These are phyloP conservation scores for Enteromius unitaeniatus DNA, from an alignment of 2,797 vertebrate species.

Conservation along the genomic window DNA sequence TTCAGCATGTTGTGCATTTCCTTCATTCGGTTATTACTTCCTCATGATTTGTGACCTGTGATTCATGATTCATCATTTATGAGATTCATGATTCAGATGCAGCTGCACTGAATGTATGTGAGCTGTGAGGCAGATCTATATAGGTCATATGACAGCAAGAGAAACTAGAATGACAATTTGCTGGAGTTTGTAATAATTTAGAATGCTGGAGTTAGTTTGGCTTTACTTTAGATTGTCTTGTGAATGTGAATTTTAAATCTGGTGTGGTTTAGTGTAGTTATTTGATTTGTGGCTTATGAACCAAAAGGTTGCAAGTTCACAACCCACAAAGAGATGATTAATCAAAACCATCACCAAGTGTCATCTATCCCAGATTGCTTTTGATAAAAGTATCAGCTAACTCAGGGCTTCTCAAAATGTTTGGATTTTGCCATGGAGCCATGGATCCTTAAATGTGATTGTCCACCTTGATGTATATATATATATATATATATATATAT, in stretches of 20 bases:
- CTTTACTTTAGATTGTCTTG: constrained; percentile 4
- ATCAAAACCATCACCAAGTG: neutral
- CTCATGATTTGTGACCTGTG: neutral
- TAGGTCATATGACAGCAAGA: neutral
- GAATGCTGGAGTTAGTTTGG: neutral
- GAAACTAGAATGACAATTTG: constrained; percentile 2
- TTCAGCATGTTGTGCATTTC: constrained; percentile 15
- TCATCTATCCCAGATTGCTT: neutral
- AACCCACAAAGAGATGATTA: neutral
- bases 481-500: no score
- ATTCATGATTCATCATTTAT: constrained; percentile 29
- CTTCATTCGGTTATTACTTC: neutral
- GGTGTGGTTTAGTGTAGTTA: neutral
- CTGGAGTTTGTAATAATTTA: neutral
- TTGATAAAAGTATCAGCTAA: neutral
- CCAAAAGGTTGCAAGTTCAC: neutral
- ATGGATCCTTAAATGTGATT: neutral
- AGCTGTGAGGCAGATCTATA: neutral
- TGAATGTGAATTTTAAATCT: neutral
- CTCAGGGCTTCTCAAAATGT: neutral
- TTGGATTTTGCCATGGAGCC: no score
- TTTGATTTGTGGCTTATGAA: neutral
- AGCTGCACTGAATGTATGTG: neutral
- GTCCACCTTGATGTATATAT: neutral
- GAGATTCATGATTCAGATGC: constrained; percentile 11